Conservation (phyloP, 2,113 vertebrate species). For the Narcine bancroftii region DNA sequence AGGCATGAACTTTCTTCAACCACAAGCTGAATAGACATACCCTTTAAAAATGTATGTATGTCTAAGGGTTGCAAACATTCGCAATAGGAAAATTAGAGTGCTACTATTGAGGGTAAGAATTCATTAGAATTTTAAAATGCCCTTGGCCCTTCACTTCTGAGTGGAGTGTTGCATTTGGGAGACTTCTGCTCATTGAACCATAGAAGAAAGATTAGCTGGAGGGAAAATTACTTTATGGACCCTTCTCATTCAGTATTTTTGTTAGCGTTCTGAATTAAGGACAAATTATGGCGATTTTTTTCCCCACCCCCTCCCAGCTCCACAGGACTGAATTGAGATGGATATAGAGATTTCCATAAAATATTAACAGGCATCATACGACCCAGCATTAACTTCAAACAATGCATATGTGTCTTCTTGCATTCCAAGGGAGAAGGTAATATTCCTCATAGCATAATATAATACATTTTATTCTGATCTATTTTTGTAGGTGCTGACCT, state of each 20-base stretch:
- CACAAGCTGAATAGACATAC: not conserved
- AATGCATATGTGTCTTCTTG: not conserved
- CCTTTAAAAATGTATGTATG: not conserved
- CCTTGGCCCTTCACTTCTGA: not conserved
- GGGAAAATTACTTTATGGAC: not conserved
- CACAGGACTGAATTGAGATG: not conserved
- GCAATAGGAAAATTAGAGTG: not conserved
- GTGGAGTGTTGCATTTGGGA: not conserved
- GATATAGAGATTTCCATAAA: not conserved
- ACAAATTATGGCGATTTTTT: not conserved
- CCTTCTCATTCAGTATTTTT: not conserved
- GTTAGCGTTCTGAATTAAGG: not conserved
- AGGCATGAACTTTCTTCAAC: not conserved
- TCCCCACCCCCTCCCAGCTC: too few species aligned
- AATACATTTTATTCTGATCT: slow-evolving; percentile 41
- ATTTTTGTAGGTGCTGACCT: slow-evolving; percentile 77
- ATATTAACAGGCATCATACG: not conserved
- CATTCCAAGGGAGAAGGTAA: not conserved
- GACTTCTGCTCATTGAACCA: not conserved
- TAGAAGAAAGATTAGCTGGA: not conserved
- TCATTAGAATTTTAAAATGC: slow-evolving; percentile 19
- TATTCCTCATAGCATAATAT: slow-evolving; percentile 8
- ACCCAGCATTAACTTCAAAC: not conserved
- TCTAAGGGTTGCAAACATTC: not conserved
- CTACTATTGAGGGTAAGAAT: not conserved